Base-by-base conservation (phyloP, 2,113 vertebrate genomes). In the Brachyhypopomus gauderio region DNA sequence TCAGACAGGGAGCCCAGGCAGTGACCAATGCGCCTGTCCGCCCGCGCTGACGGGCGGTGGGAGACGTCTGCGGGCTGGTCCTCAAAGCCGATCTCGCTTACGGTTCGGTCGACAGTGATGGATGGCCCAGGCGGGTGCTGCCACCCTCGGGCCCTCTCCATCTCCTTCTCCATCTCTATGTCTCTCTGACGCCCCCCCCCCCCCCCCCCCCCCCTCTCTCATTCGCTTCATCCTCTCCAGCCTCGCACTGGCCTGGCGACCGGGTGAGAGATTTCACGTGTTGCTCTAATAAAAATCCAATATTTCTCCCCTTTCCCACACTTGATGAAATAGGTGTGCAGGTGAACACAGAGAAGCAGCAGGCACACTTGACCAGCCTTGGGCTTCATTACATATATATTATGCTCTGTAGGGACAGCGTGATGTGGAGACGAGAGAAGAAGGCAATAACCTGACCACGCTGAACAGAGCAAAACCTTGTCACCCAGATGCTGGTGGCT, bases 331-430 rank as follows among this genome's bases (percentile, higher is more conserved):
- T 78, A 77, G 84, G 71, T 79, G 82, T 48, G 67, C 86, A 75
- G 72, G 78, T 77, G 77, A 59, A 74, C 17, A 60, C 41, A 55
- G 71, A n/a, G 83, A 88, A 84, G 78, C 73, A 85, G 67, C 83
- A 84, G 89, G 89, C 87, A 85, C 85, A 86, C 85, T 87, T 85
- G 87, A 87, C 85, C 84, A 85, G 85, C 87, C 74, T 80, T 34
- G 27, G 85, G 86, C 83, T 88, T 88, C 88, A 86, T 90, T 87
- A 89, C 83, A 91, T 85, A 88, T 88, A 86, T 85, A 89, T 89
- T 90, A 88, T 88, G 87, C 83, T 85, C 83, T 85, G 83, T 83
- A 80, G 74, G 87, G 87, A 86, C 83, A 83, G 87, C 66, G 71
- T 79, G 78, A 70, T 75, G 67, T 83, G 83, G 82, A 83, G 67